Base-by-base conservation (phyloP, 1,140 invertebrate species). In the Archivesica marissinica region DNA sequence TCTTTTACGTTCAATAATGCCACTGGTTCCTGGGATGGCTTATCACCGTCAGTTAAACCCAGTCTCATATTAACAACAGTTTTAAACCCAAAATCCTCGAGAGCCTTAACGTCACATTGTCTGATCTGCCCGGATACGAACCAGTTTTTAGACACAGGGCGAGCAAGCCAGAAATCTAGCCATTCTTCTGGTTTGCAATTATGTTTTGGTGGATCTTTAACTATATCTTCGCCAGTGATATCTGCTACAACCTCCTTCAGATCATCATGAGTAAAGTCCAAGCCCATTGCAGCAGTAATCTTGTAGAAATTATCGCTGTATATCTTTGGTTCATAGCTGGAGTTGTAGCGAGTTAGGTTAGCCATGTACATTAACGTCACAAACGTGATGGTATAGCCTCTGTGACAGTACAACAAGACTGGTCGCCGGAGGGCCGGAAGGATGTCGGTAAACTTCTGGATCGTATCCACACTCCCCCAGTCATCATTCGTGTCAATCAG, bases 71-170 rank as follows among this genome's bases (percentile, higher is more conserved):
- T 92, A 11, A 92, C 84, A 9, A 92, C 84, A 4, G 89, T 68
- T 76, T 88, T 90, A 64, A 90, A 90, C 0, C 89, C 90, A 30
- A 77, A 56, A 30, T 61, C 52, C 70, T 91, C 86, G 0, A 92
- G 25, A 35, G 80, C 64, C 28, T 79, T 72, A 0, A 92, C 44
- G 78, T 92, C 87, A 68, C 86, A 87, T 50, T 66, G 72, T 30
- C 85, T 82, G 17, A 92, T 90, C 74, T 92, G 92, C 15, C 92
- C 92, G 20, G 86, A 87, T 4, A 79, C 88, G 82, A 86, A 92
- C 90, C 91, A 92, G 72, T 92, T 91, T 75, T 87, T 88, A 66
- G 90, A 88, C 11, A 92, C 88, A 30, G 90, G 89, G 59, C 90
- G 88, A 15, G 88, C 91, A 15, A 88, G 56, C 92, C 92, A 92